Base-by-base conservation (phyloP, 1,140 invertebrate genomes). In the Bombus affinis region DNA sequence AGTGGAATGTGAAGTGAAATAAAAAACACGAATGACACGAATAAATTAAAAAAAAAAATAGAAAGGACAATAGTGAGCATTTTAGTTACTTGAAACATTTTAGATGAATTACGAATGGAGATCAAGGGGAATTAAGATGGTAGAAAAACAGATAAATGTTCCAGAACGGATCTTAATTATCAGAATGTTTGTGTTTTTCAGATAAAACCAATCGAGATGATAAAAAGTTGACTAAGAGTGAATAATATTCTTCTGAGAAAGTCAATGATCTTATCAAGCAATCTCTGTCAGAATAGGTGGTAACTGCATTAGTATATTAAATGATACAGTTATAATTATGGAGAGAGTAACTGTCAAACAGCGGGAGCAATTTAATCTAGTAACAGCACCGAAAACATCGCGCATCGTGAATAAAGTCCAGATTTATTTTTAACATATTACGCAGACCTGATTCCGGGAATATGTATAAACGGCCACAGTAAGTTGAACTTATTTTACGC, bases 361-460 rank as follows among this genome's bases (percentile, higher is more conserved):
- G 6, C 32, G 32, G 59, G 53, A 79, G 66, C 42, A 79, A 79
- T 79, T 72, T 37, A 37, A 47, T 72, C 13, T 59, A 79, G n/a
- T 70, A 59, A 28, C 44, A 47, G 12, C 15, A 47, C 15, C 22
- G 70, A 81, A 85, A 73, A 32, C 70, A 74, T 81, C 70, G 57
- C 47, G 59, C 78, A 74, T 68, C 42, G 32, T 8, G 84, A 75
- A 82, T 86, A 82, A 86, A 82, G 84, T 86, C 37, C 71, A 37
- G 44, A 75, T 82, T 82, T 86, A 86, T 86, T 86, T 86, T 86
- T 86, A 86, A 86, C 84, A 18, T 22, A 42, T 82, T 86, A 82
- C 79, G 79, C 32, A 37, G 37, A 73, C 72, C 13, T 12, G 32
- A 70, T 68, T 74, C 39, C 32, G 72, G 70, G 47, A 44, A 82